These are phyloP conservation scores for Drosophila conformis DNA, from an alignment of 2,888 invertebrate genomes.

Conservation along the genomic window DNA sequence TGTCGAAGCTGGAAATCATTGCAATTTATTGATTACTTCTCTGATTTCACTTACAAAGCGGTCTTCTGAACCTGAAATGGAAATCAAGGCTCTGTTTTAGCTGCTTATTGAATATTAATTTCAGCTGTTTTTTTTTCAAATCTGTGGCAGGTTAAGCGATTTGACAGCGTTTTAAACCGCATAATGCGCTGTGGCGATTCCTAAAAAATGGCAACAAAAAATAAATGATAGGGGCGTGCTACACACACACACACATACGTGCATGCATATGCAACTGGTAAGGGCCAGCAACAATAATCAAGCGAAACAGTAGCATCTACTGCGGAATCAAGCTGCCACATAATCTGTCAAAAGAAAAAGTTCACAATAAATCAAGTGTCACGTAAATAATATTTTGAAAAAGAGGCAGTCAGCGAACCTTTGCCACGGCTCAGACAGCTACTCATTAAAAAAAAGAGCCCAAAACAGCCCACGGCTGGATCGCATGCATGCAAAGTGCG, in stretches of 20 bases:
- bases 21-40: neutral
- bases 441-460: conserved; percentile 61
- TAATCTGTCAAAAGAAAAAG: conserved; percentile 83
- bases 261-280: neutral
- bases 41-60: neutral
- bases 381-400: conserved; percentile 81
- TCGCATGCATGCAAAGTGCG: conserved; percentile 60
- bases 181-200: neutral
- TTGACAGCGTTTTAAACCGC: neutral
- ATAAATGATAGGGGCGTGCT: conserved; percentile 6
- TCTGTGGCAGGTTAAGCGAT: neutral
- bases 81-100: neutral
- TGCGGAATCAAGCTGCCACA: conserved; percentile 72
- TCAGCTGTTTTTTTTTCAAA: neutral
- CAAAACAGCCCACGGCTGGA: conserved; percentile 23
- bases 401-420: conserved; percentile 64
- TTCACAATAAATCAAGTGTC: conserved; percentile 83
- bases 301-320: conserved; percentile 69
- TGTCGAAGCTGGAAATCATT: neutral
- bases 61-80: neutral
- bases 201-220: neutral
- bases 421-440: conserved; percentile 19
- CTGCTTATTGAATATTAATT: neutral
- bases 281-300: conserved; percentile 12
- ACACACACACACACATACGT: neutral